Conservation (phyloP, 2,888 invertebrate species). For the Papilio elwesi region DNA sequence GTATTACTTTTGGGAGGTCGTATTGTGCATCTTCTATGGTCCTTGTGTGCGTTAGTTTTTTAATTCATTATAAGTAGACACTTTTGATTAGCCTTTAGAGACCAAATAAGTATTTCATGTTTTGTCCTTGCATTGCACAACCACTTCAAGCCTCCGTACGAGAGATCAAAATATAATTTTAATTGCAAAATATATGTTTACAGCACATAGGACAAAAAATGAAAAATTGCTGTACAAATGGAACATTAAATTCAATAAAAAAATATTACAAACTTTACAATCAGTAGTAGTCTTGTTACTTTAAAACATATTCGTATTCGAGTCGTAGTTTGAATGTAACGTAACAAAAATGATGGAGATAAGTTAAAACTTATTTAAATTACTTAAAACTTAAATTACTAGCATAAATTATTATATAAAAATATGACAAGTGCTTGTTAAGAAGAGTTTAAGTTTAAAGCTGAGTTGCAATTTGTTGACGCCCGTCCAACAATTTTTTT, state of each 20-base stretch:
- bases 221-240: neutral
- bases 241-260: neutral
- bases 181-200: too few relatives aligned
- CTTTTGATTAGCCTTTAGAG: too few relatives aligned
- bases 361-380: neutral
- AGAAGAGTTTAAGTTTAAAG: neutral
- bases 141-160: too few relatives aligned
- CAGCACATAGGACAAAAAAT: neutral
- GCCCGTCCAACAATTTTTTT: neutral
- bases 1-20: too few relatives aligned
- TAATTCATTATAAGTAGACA: too few relatives aligned
- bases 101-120: too few relatives aligned
- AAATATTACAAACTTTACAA: neutral
- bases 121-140: too few relatives aligned
- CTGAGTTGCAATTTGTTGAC: neutral
- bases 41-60: too few relatives aligned
- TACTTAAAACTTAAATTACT: neutral
- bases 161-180: too few relatives aligned
- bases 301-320: too few relatives aligned
- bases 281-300: neutral
- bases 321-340: too few relatives aligned
- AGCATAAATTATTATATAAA: constrained; percentile 8
- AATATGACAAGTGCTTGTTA: neutral
- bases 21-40: too few relatives aligned
- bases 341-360: neutral